A percentile compares a stretch with the other conserved stretches of the same genome.
Evolutionary conservation across 2,113 vertebrate species (phyloP).

Genomic region (Epinephelus fuscoguttatus): DNA sequence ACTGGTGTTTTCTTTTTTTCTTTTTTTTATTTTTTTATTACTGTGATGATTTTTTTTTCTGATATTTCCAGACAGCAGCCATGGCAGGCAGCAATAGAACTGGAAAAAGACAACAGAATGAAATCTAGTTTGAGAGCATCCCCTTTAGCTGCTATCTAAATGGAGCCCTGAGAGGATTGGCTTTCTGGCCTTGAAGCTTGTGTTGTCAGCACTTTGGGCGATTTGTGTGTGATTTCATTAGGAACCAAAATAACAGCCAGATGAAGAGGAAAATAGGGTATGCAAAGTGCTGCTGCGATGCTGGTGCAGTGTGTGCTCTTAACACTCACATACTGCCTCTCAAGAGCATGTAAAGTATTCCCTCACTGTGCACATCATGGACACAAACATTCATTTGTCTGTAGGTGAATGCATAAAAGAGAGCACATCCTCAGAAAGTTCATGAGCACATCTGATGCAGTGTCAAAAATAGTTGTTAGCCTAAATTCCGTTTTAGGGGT

Average conservation of each 20-base stretch:
- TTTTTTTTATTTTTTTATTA: background rate
- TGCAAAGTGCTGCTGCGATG: conserved; percentile 73
- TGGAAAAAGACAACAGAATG: conserved; percentile 72
- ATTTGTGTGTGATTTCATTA: conserved; percentile 86
- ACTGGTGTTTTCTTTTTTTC: conserved; percentile 34
- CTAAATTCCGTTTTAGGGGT: background rate
- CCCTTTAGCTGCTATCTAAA: conserved; percentile 77
- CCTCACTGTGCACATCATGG: conserved; percentile 32
- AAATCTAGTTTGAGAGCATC: conserved; percentile 74
- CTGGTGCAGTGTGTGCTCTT: conserved; percentile 70
- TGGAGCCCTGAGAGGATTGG: conserved; percentile 85
- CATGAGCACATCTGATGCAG: background rate
- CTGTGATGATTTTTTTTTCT: background rate
- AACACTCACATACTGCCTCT: conserved; percentile 43
- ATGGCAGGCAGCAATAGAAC: conserved; percentile 42
- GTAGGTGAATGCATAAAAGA: background rate
- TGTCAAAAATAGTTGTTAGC: background rate
- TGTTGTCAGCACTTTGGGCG: conserved; percentile 87
- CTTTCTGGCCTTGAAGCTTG: conserved; percentile 79
- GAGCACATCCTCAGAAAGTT: conserved; percentile 16
- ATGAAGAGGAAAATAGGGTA: conserved; percentile 80
- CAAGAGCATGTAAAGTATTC: conserved; percentile 50
- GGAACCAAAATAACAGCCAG: conserved; percentile 80
- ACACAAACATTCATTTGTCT: conserved; percentile 65
- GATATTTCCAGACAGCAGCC: conserved; percentile 40